phyloP scores from a whole-genome alignment of 2,888 invertebrate species.

The Trachelus stipa region DNA sequence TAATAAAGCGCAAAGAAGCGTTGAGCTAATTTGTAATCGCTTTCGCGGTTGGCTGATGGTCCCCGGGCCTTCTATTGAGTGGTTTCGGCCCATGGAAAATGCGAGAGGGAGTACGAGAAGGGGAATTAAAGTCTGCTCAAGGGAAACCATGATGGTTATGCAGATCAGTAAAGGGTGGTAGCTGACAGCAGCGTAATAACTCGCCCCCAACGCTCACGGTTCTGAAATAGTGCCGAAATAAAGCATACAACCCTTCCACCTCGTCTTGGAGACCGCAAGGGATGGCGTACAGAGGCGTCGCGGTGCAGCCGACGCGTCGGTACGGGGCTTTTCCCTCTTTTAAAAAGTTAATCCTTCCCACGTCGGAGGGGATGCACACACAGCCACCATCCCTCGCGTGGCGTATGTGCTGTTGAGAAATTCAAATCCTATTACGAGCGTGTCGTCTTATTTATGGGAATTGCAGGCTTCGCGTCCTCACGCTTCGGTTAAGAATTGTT shows the following conservation, averaged over 20 bases:
- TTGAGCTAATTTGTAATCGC: slow-evolving; percentile 63
- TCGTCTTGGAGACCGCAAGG: slow-evolving; percentile 13
- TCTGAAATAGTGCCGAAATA: slow-evolving; percentile 47
- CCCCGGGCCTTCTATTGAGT: slow-evolving; percentile 45
- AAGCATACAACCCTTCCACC: slow-evolving; percentile 47
- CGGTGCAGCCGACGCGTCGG: not conserved
- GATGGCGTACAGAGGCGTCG: not conserved
- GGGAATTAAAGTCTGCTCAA: slow-evolving; percentile 16
- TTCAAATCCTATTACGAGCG: slow-evolving; percentile 4
- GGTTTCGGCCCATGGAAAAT: slow-evolving; percentile 31
- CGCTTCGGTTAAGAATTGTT: not conserved
- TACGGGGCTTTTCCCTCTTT: not conserved
- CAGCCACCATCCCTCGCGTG: slow-evolving; percentile 25
- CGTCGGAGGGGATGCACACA: not conserved
- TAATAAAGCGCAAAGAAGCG: slow-evolving; percentile 58
- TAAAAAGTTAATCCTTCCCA: slow-evolving; percentile 3
- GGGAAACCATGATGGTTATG: slow-evolving; percentile 55
- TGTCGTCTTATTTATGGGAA: slow-evolving; percentile 7
- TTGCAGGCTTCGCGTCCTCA: not conserved
- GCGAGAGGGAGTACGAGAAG: slow-evolving; percentile 37
- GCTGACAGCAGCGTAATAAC: slow-evolving; percentile 54
- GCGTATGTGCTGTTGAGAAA: not conserved
- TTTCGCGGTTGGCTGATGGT: slow-evolving; percentile 52
- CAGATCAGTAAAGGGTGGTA: slow-evolving; percentile 54
- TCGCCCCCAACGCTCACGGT: slow-evolving; percentile 30